phyloP scores from a whole-genome alignment of 1,140 invertebrate species.

The Harlomillsia oculata region DNA sequence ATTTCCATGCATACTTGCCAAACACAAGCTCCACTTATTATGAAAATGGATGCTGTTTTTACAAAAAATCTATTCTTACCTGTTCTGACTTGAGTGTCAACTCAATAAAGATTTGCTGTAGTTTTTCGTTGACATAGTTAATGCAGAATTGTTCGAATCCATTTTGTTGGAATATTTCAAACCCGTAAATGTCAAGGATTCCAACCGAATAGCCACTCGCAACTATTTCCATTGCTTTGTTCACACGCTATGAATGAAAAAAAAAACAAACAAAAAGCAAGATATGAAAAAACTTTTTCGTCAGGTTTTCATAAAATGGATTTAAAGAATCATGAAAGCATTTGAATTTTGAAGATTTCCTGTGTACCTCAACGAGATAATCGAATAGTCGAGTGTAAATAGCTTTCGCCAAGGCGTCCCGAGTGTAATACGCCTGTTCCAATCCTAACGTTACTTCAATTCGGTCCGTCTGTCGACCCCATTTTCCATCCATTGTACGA shows the following conservation, averaged over 20 bases:
- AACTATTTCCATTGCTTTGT: slow-evolving; percentile 53
- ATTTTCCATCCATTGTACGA: slow-evolving; percentile 61
- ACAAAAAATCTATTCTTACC: slow-evolving; percentile 39
- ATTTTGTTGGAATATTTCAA: slow-evolving; percentile 56
- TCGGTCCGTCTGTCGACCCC: slow-evolving; percentile 58
- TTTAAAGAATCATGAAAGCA: neutral
- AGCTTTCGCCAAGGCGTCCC: slow-evolving; percentile 60
- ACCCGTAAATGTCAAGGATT: slow-evolving; percentile 58
- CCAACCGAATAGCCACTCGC: slow-evolving; percentile 47
- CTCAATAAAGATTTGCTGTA: slow-evolving; percentile 71
- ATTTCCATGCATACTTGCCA: neutral
- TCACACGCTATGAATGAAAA: slow-evolving; percentile 47
- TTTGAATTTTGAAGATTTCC: neutral
- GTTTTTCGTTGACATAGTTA: slow-evolving; percentile 81
- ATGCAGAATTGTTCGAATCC: slow-evolving; percentile 67
- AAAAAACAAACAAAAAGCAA: neutral
- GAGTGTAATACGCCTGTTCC: slow-evolving; percentile 56
- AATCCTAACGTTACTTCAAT: slow-evolving; percentile 58
- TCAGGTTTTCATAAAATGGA: neutral
- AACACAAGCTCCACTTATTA: no score
- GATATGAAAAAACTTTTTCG: neutral
- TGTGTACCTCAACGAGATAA: slow-evolving; percentile 54
- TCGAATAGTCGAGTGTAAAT: slow-evolving; percentile 61
- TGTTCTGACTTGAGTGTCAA: slow-evolving; percentile 63
- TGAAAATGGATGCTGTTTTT: no score